These are phyloP conservation scores for Prunella strophiata DNA, from an alignment of 2,797 vertebrate species.

Conservation along the genomic window DNA sequence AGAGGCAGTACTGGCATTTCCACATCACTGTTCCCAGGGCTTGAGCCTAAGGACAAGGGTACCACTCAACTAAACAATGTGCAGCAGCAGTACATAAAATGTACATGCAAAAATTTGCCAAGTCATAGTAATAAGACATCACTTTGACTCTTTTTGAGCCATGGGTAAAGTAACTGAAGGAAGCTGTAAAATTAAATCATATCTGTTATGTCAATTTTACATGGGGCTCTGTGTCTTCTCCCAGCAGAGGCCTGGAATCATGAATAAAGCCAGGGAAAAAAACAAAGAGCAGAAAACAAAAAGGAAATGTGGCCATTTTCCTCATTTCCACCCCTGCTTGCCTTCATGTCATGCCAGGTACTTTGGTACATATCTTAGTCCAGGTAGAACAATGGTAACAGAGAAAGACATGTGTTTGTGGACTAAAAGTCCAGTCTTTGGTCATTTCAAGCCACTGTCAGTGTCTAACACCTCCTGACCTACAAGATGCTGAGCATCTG, in stretches of 20 bases:
- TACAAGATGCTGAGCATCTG: neutral
- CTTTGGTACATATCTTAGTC: neutral
- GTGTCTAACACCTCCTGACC: neutral
- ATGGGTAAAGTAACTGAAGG: neutral
- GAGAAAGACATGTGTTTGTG: neutral
- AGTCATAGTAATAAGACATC: neutral
- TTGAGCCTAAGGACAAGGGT: slow-evolving; percentile 5
- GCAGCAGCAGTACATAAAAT: neutral
- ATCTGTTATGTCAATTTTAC: neutral
- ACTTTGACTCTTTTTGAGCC: neutral
- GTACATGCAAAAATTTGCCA: neutral
- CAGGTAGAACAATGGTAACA: neutral
- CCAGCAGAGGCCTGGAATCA: neutral
- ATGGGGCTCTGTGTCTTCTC: neutral
- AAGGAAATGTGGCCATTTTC: neutral
- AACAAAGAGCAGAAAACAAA: neutral
- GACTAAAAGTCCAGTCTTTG: neutral
- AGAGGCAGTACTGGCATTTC: slow-evolving; percentile 45
- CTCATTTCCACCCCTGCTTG: neutral
- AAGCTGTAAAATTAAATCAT: neutral
- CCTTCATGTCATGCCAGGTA: neutral
- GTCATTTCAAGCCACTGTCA: neutral
- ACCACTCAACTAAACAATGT: neutral
- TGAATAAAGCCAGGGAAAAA: neutral
- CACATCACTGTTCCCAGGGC: neutral